Evolutionary conservation across 2,888 invertebrate genomes (phyloP), one percentile per base, ranked within the genome.

Genomic region (Nephrotoma guestfalica): DNA sequence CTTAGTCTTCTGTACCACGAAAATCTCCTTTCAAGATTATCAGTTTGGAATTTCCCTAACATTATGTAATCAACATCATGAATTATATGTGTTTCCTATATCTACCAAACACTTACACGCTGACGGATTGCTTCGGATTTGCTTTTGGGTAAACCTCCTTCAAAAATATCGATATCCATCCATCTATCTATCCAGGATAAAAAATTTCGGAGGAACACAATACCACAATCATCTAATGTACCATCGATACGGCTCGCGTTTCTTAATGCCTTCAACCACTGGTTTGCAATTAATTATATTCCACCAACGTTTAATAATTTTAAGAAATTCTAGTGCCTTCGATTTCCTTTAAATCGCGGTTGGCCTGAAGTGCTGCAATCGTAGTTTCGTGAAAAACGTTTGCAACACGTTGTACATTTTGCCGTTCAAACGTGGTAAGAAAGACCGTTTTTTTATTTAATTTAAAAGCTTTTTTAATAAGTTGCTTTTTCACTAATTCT

Each of bases 21-120:
- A 86, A 88, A 88, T 85, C 87, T 47, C n/a, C 84, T 85, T 87
- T 88, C 87, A 11, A 88, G 40, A 86, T 86, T 86, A 18, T 88
- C 87, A 13, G 87, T 88, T 85, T 88, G 88, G 47, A 88, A 87
- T 86, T 88, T 88, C 4, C 88, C 87, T 18, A 86, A 51, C 43
- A 86, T 47, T 47, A 47, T 51, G 11, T 51, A 51, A n/a, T 51
- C 51, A 15, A 51, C 51, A 11, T 11, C 11, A 47, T 47, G 7
- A 13, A 51, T 57, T n/a, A 15, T 57, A 57, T 18, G 57, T 57
- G 6, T 15, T 57, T 15, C 15, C 57, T 9, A 57, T 57, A 7
- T 57, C 57, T 6, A 57, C 6, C 57, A 57, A 57, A 57, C 57
- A 6, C 57, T 57, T 57, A 57, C 30, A 30, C 15, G 15, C 18